These are phyloP conservation scores for Globia sparganii DNA, from an alignment of 2,888 invertebrate species.

Conservation along the genomic window DNA sequence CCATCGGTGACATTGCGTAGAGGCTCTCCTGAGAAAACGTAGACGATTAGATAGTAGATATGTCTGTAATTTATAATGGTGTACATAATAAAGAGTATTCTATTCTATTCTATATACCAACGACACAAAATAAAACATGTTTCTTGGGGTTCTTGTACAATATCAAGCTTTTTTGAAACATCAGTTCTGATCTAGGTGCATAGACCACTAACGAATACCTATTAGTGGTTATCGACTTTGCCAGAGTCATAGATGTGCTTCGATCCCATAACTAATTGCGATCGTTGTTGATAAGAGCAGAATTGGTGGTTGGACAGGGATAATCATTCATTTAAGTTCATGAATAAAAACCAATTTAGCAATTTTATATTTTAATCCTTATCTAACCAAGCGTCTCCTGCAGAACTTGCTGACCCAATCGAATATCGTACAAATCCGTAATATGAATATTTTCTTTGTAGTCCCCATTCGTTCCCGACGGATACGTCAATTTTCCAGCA, in stretches of 20 bases:
- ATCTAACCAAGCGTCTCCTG: constrained; percentile 29
- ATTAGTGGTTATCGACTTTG: background rate
- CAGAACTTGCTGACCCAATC: constrained; percentile 58
- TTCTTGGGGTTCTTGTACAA: background rate
- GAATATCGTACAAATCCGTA: constrained; percentile 53
- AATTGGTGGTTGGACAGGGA: background rate
- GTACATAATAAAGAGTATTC: too few species aligned
- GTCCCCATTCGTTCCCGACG: constrained; percentile 60
- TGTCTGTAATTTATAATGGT: too few species aligned
- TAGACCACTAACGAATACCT: background rate
- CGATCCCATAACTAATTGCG: background rate
- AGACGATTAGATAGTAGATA: background rate
- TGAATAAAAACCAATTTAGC: background rate
- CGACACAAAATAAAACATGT: background rate
- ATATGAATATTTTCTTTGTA: constrained; percentile 62
- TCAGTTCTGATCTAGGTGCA: background rate
- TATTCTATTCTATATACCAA: too few species aligned
- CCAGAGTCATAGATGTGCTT: too few species aligned
- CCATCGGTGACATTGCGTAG: constrained; percentile 88
- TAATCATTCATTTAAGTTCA: background rate
- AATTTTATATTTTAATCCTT: constrained; percentile 1
- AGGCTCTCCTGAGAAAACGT: constrained; percentile 74
- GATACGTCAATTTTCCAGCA: constrained; percentile 74
- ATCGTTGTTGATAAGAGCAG: background rate
- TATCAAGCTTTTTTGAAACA: background rate